A percentile compares a stretch with the other conserved stretches of the same genome.
phyloP scores from a whole-genome alignment of 23 tunicate genomes.

The Phallusia fumigata region DNA sequence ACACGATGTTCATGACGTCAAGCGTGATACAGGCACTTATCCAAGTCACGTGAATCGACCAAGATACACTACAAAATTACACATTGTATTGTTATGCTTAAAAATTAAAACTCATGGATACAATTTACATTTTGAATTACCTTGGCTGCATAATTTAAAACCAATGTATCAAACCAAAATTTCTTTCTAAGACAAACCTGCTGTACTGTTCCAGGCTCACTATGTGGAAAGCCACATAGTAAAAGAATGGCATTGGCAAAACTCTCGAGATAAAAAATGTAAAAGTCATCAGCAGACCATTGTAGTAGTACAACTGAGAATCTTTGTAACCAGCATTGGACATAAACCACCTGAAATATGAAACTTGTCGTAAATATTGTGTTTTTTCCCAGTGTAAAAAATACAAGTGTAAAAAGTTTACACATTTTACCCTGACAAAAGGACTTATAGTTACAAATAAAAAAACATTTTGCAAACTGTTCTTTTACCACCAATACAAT shows the following conservation, averaged over 20 bases:
- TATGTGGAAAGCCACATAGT: neutral
- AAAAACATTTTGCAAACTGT: too few relatives aligned
- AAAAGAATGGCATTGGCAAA: neutral
- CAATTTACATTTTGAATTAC: too few relatives aligned
- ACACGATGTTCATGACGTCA: constrained; percentile 31
- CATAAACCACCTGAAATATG: constrained; percentile 6
- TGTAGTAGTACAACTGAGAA: neutral
- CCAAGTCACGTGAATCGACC: constrained; percentile 18
- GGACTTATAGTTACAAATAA: too few relatives aligned
- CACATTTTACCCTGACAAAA: too few relatives aligned
- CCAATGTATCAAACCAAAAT: too few relatives aligned
- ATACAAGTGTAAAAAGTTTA: too few relatives aligned
- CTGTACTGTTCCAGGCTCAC: neutral
- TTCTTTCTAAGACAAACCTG: neutral
- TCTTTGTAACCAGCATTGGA: neutral
- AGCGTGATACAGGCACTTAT: constrained; percentile 16
- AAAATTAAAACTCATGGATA: too few relatives aligned
- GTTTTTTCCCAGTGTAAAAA: too few relatives aligned
- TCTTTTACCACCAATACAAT: too few relatives aligned
- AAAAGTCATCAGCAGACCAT: constrained; percentile 11
- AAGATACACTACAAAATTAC: constrained; percentile 9
- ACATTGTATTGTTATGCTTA: too few relatives aligned
- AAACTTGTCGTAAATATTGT: neutral
- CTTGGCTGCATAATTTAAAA: too few relatives aligned
- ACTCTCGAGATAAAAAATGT: constrained; percentile 6